A percentile compares a stretch with the other conserved stretches of the same genome.
Conservation (phyloP, 1,140 invertebrate species). For the Bombus breviceps region DNA sequence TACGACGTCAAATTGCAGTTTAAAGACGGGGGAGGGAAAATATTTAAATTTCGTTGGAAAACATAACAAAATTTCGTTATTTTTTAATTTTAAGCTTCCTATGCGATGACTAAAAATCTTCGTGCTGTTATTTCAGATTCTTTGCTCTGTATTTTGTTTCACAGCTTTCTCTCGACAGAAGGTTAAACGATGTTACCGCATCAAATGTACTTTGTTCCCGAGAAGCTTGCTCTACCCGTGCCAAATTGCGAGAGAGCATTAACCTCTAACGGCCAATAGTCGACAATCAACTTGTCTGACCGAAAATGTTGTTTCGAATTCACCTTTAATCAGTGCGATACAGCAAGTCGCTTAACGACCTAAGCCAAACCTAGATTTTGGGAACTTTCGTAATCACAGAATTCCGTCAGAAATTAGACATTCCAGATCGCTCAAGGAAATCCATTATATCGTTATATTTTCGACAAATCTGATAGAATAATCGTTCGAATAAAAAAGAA, state of each 20-base stretch:
- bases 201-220: neutral
- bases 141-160: neutral
- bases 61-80: neutral
- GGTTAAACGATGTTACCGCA: neutral
- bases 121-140: neutral
- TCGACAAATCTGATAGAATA: neutral
- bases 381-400: neutral
- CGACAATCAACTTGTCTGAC: neutral
- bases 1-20: neutral
- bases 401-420: neutral
- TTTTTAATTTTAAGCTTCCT: neutral
- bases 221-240: neutral
- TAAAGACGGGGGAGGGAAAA: neutral
- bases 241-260: neutral
- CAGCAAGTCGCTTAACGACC: neutral
- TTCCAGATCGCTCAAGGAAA: neutral
- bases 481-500: neutral
- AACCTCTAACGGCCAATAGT: neutral
- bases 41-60: too few relatives aligned
- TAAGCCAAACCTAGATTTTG: neutral
- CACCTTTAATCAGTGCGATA: neutral
- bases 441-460: neutral
- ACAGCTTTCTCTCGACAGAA: neutral
- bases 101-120: neutral
- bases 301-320: neutral